Base-by-base conservation (phyloP, 2,797 vertebrate genomes). In the Zalophus californianus region DNA sequence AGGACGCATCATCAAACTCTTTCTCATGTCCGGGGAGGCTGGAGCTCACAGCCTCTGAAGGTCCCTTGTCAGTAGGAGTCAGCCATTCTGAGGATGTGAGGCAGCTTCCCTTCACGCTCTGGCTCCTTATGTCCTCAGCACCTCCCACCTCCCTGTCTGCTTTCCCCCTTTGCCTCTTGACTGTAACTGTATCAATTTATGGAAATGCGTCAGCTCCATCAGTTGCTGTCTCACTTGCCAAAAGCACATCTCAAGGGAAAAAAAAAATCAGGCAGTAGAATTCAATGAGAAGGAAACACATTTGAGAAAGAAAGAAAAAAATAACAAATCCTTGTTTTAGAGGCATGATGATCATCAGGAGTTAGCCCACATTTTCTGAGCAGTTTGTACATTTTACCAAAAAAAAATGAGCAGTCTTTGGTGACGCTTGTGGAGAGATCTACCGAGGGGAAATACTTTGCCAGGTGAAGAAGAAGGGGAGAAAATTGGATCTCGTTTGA, bases 301-400 rank as follows among this genome's bases (percentile, higher is more conserved):
- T 50, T 87, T 58, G 56, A 92, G 50, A 35, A 92, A 56, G 21
- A 20, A 79, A 70, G 18, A 25, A 44, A 29, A 35, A 35, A n/a
- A 23, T 5, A 41, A 10, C 4, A 52, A 75, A 72, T 25, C 8
- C 10, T 23, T 66, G 52, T 50, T 86, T 94, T 72, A 29, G 29
- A 91, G 66, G 16, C 20, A 38, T 32, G 23, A n/a, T 44, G 8
- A 64, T 18, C 32, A 78, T 66, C 77, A 83, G 44, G 75, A 85
- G 35, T 62, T 62, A 87, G 32, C 86, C 25, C 10, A 72, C 27
- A 58, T 72, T 92, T 90, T 95, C 91, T 88, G 44, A 86, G 27
- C 5, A 41, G 72, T 83, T 90, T 80, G 29, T 77, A 35, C 21
- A 11, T 94, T 85, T 94, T 83, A 60, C 5, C 1, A 62, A 62